Evolutionary conservation across 1,140 invertebrate species (phyloP).

Genomic region (Mycetomoellerius zeteki): DNA sequence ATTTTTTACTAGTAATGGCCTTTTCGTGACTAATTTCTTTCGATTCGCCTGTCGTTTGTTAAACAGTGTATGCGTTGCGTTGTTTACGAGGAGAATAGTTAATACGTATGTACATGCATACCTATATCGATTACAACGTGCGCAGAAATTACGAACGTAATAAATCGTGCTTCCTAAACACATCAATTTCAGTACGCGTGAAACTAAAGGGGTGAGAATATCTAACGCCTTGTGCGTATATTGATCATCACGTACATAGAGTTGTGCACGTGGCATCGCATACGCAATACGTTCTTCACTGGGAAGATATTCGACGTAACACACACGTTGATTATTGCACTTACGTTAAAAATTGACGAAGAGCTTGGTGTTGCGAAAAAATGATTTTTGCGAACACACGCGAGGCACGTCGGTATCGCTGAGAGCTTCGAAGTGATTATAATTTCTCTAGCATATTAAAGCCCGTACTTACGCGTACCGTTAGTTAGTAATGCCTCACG

Average conservation of each 20-base stretch:
- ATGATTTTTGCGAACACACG: slow-evolving; percentile 54
- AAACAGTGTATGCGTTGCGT: slow-evolving; percentile 7
- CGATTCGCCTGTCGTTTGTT: slow-evolving; percentile 34
- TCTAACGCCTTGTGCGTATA: slow-evolving; percentile 5
- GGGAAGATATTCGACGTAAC: slow-evolving; percentile 5
- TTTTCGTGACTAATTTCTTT: slow-evolving; percentile 42
- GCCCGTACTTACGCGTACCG: slow-evolving; percentile 74
- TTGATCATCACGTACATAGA: slow-evolving; percentile 40
- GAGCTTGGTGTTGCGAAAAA: slow-evolving; percentile 28
- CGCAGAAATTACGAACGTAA: slow-evolving; percentile 31
- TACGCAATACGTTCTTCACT: slow-evolving; percentile 33
- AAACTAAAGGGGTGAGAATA: slow-evolving; percentile 20
- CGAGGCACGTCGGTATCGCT: slow-evolving; percentile 48
- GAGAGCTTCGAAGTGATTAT: slow-evolving; percentile 62
- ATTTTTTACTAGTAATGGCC: too few species aligned
- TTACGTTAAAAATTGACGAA: slow-evolving; percentile 10
- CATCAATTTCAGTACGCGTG: slow-evolving; percentile 40
- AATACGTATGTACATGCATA: neutral
- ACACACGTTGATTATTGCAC: neutral
- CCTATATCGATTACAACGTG: slow-evolving; percentile 8
- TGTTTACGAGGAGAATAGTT: slow-evolving; percentile 16
- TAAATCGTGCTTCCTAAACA: neutral
- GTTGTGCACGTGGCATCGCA: slow-evolving; percentile 23
- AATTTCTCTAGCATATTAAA: slow-evolving; percentile 73
- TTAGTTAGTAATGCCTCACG: slow-evolving; percentile 73